Percentiles rank a stretch among this genome's conserved stretches.
phyloP scores from a whole-genome alignment of 2,113 vertebrate genomes.

The Rhipidura dahli region DNA sequence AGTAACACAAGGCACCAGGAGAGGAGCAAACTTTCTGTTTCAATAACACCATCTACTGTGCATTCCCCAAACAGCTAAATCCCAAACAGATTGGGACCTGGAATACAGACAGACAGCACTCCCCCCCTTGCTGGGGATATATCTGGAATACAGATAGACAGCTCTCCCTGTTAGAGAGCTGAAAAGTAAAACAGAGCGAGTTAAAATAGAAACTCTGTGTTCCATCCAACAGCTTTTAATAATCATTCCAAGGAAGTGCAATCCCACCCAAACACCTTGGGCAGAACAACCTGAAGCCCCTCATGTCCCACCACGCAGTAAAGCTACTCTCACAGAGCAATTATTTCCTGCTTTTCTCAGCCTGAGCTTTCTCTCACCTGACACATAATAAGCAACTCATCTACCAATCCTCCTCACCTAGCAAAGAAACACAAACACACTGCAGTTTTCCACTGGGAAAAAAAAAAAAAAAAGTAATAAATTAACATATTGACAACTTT shows the following conservation, averaged over 20 bases:
- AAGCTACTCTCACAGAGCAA: background rate
- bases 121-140: no score
- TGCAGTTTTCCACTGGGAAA: background rate
- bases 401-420: background rate
- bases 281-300: background rate
- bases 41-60: background rate
- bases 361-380: background rate
- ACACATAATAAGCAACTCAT: background rate
- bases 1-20: background rate
- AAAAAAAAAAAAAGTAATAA: background rate
- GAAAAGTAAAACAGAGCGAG: background rate
- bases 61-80: background rate
- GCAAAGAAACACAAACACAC: background rate
- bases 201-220: background rate
- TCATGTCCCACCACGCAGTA: background rate
- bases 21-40: background rate
- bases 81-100: background rate
- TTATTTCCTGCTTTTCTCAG: background rate
- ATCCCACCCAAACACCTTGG: background rate
- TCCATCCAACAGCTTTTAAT: background rate
- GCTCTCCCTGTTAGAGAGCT: background rate
- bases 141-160: background rate
- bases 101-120: background rate
- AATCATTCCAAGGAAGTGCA: background rate
- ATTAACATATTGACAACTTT: background rate